Base-by-base conservation (phyloP, 2,888 invertebrate species). In the Heteropelma amictum region DNA sequence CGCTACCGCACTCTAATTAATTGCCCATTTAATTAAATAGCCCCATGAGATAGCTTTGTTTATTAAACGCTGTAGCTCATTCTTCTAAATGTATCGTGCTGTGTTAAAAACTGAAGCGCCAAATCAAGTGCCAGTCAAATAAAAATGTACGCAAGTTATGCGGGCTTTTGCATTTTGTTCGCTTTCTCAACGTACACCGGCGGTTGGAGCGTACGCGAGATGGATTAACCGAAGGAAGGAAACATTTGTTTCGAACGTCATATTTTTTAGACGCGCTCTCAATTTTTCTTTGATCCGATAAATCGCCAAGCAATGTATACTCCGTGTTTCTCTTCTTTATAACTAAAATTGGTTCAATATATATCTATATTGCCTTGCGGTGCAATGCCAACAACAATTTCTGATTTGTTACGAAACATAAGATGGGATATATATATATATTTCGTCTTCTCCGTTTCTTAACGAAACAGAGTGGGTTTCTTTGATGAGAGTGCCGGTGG, bases 401-500 rank as follows among this genome's bases (percentile, higher is more conserved):
- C 1, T 19, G 19, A 64, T 40, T 8, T 3, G 26, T 8, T 8
- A 40, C 23, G 51, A 53, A 53, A 56, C 64, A 28, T 21, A 38
- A 40, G 53, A 40, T 30, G 7, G 3, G 14, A 26, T 35, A 19
- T 60, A 7, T 14, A 10, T 35, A 2, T 14, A 1, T 58, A 14
- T 8, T 33, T 54, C 12, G 6, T 12, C 17, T 33, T 65, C 38
- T 26, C 33, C 23, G 21, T 23, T 58, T 49, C 23, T 28, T 30
- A 14, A 8, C 35, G 6, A 38, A 8, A 10, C 26, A 10, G 35
- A 26, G 35, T 10, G 35, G 3, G 10, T 35, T 33, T 65, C 53
- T 65, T 49, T 47, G 65, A 65, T 70, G 58, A 35, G 63, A 71
- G 63, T 63, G 54, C 28, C 42, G 42, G 28, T 71, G 67, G 49